Base-by-base conservation (phyloP, 2,113 vertebrate species). In the Uropsilus gracilis region DNA sequence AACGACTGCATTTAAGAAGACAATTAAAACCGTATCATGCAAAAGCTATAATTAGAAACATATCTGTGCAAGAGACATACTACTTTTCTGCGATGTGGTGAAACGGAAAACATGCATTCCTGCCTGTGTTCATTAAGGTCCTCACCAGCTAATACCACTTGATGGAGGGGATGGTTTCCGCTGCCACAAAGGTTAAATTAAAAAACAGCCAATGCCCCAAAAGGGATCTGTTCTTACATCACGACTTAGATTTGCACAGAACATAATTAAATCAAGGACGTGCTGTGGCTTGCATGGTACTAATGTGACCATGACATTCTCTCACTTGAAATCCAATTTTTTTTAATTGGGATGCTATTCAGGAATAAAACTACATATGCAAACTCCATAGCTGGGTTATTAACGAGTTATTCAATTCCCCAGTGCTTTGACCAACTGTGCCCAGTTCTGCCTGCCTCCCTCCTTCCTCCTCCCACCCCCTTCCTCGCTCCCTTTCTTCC, bases 31-130 rank as follows among this genome's bases (percentile, higher is more conserved):
- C 72, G 93, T 95, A 98, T 97, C 98, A 98, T 96, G 94, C 88
- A 96, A 98, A 97, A n/a, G 3, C 97, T 98, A 98, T 98, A 98
- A 98, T 98, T 98, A 98, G 98, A 98, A 98, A 98, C 97, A 93
- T 98, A 98, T 98, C 97, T 98, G 76, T 88, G 90, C 95, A 97
- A 98, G 96, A 97, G 97, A 97, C 93, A 97, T 86, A 91, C 72
- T 97, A 95, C 97, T 98, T 98, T 97, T 96, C 92, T 97, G 98
- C 92, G 75, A 97, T 94, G 75, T 93, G 86, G 46, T 97, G 97
- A 96, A 98, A 96, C 95, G 71, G 95, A 98, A 98, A 97, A 95
- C 95, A 83, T 90, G 82, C 97, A 96, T 92, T 95, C 96, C 81
- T 98, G 96, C 96, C 97, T 98, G 55, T 20, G 44, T 95, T 97